Base-by-base conservation (phyloP, 2,888 invertebrate species). In the Autographa pulchrina region DNA sequence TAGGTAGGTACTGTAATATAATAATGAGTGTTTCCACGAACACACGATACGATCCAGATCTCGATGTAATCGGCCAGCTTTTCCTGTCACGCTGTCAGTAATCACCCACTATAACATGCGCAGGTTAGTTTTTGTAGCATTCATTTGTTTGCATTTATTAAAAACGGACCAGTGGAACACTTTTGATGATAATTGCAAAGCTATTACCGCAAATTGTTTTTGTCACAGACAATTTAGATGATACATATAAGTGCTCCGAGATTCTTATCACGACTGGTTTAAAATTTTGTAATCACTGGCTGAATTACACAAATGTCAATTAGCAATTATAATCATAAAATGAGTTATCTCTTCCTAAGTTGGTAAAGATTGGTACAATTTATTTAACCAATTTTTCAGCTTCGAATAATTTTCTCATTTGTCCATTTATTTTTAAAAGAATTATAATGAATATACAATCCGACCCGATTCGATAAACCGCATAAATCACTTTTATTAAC, bases 41-140 rank as follows among this genome's bases (percentile, higher is more conserved):
- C 83, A 80, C 61, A 77, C 85, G 87, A 86, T 85, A 84, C 82
- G 88, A 90, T 90, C 88, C 85, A 84, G 88, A 92, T 91, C 86
- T 85, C 86, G 89, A 88, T 89, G 84, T 87, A 90, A 92, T 92
- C 91, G 84, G 70, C 66, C 81, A 82, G 89, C 86, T 89, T 91
- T 93, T 93, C 93, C 92, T 92, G 93, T 93, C 94, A 90, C 90
- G 92, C 89, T 89, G 85, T 72, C 77, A 65, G 84, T 91, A 89
- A 91, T 90, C 77, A 83, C 74, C 74, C 68, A 78, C 87, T 88
- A 90, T 91, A 88, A 84, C 86, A 83, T 83, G 75, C 72, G 68
- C 79, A 73, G 66, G 74, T 77, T 78, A 72, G 75, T 84, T 70
- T 62, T 68, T 70, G 35, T 65, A 65, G n/a, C 18, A 60, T 62